Evolutionary conservation across 1,140 invertebrate species (phyloP).

Genomic region (Drosophila ercepeae): DNA sequence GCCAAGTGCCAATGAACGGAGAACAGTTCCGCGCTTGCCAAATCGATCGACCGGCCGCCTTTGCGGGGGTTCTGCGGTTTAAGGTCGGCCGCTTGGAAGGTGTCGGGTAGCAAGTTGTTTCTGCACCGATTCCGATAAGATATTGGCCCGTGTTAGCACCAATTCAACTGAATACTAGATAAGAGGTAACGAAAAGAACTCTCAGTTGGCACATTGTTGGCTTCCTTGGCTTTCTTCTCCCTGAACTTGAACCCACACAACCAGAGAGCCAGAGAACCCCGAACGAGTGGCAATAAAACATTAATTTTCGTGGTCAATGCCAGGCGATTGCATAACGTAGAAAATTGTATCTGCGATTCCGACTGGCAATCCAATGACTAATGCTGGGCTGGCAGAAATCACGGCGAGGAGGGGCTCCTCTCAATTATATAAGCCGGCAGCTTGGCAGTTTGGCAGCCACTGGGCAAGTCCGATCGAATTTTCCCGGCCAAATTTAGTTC

Average conservation of each 20-base stretch:
- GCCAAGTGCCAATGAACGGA: constrained; percentile 59
- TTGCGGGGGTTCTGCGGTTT: constrained; percentile 45
- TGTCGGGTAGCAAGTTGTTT: constrained; percentile 1
- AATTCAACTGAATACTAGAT: constrained; percentile 22
- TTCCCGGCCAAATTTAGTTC: constrained; percentile 68
- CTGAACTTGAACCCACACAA: constrained; percentile 42
- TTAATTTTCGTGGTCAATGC: constrained; percentile 61
- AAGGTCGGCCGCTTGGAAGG: constrained; percentile 47
- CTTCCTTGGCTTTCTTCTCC: constrained; percentile 26
- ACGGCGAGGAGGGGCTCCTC: constrained; percentile 28
- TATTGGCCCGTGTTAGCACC: constrained; percentile 36
- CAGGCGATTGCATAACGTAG: constrained; percentile 63
- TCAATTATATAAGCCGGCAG: constrained; percentile 45
- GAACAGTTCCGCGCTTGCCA: constrained; percentile 53
- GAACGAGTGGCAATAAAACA: constrained; percentile 32
- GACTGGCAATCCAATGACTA: too few relatives aligned
- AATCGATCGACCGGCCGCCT: constrained; percentile 25
- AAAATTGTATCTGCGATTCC: constrained; percentile 28
- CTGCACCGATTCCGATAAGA: constrained; percentile 47
- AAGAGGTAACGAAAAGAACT: constrained; percentile 32
- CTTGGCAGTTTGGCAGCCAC: constrained; percentile 53
- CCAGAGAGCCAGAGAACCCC: too few relatives aligned
- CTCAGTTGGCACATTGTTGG: constrained; percentile 28
- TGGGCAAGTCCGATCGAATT: constrained; percentile 35
- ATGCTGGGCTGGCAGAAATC: constrained; percentile 28